These are phyloP conservation scores for Anhinga anhinga DNA, from an alignment of 2,113 vertebrate species.

Conservation along the genomic window DNA sequence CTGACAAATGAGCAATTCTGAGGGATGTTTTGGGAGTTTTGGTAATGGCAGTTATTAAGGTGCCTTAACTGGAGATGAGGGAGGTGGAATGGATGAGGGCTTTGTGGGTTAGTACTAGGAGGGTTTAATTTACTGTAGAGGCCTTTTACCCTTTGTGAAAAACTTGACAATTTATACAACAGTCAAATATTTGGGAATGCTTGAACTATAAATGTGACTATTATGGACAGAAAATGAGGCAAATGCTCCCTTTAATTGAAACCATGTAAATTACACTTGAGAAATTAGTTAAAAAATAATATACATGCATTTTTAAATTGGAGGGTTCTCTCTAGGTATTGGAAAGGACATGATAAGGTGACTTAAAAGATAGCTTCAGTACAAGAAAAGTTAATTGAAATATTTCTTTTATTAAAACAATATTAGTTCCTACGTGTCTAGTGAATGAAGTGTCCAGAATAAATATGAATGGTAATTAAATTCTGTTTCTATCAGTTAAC, in stretches of 20 bases:
- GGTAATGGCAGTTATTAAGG: not conserved
- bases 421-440: not conserved
- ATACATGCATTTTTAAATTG: slow-evolving; percentile 27
- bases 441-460: slow-evolving; percentile 13
- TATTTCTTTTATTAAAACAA: slow-evolving; percentile 45
- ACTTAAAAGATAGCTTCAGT: not conserved
- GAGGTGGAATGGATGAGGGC: not conserved
- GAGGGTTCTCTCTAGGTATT: not conserved
- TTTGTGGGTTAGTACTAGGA: not conserved
- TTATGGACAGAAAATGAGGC: slow-evolving; percentile 50
- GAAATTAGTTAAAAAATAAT: slow-evolving; percentile 50
- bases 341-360: not conserved
- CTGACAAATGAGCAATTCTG: not conserved
- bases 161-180: not conserved
- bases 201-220: slow-evolving; percentile 38
- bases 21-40: not conserved
- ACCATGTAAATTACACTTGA: slow-evolving; percentile 2
- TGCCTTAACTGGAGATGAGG: not conserved
- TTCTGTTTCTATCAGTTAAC: not conserved
- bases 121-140: not conserved
- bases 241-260: slow-evolving; percentile 39
- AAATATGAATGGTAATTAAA: slow-evolving; percentile 36
- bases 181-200: slow-evolving; percentile 28
- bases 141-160: slow-evolving; percentile 1
- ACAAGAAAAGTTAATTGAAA: slow-evolving; percentile 39